Evolutionary conservation across 2,113 vertebrate species (phyloP), one percentile per base, ranked within the genome.

Genomic region (Pholis gunnellus): DNA sequence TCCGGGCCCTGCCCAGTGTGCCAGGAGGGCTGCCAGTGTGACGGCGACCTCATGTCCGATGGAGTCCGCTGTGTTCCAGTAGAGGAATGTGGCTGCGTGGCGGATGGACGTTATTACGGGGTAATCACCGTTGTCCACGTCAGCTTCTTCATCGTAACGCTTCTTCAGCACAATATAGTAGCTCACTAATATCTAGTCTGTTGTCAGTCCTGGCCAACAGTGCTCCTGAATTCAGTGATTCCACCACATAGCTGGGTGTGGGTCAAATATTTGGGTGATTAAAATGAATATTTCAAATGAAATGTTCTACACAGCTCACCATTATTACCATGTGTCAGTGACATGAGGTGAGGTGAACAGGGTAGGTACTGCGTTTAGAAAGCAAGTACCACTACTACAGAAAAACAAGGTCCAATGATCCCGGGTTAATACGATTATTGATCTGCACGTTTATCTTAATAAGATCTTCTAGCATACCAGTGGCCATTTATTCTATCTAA

Each of bases 21-120:
- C 18, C 84, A 81, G 57, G 84, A 86, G 56, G 84, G 84, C 5
- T 86, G 84, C 50, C 65, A 82, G 70, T 82, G 79, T 60, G 79
- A 82, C n/a, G 64, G 29, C 1, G 75, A 59, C 63, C 70, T 86
- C 3, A 13, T 82, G 71, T 71, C 40, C 20, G 79, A 86, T 20
- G 84, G 79, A 25, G 70, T 8, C 10, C 50, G 6, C 3, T 86
- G 84, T 52, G 75, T 86, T 13, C 25, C 84, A 2, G 65, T 86
- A 25, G 65, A 75, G 48, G 25, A 79, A 22, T 86, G 84, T 70
- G 84, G 84, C 65, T 86, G 84, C 25, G 34, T 52, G 11, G 48
- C 75, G 25, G 71, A 71, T 7, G 84, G 84, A 27, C 50, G 18
- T 0, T 86, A 86, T 78, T 75, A 86, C n/a, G 66, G 13, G 64